Evolutionary conservation across 2,888 invertebrate genomes (phyloP).

Genomic region (Blastobasis adustella): DNA sequence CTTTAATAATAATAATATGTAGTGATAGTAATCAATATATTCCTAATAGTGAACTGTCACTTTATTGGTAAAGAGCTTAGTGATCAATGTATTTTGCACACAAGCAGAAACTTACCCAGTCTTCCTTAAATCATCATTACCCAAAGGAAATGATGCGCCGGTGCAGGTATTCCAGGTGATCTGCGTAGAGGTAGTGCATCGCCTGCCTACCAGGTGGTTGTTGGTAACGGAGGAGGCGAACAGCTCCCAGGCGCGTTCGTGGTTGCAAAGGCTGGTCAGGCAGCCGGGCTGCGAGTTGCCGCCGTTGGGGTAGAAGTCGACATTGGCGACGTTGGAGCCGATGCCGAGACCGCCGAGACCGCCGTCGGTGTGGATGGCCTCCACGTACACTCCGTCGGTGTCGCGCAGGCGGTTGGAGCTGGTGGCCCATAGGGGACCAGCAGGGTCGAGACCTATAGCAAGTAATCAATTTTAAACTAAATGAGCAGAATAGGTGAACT

Average conservation of each 20-base stretch:
- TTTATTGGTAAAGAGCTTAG: too few relatives aligned
- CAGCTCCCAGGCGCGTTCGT: constrained; percentile 47
- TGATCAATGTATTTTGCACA: too few relatives aligned
- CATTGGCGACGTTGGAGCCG: constrained; percentile 62
- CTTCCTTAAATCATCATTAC: constrained; percentile 38
- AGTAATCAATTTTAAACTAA: too few relatives aligned
- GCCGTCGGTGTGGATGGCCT: constrained; percentile 63
- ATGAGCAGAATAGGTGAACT: too few relatives aligned
- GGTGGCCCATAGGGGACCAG: constrained; percentile 43
- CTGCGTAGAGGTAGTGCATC: constrained; percentile 43
- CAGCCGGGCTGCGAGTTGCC: constrained; percentile 61
- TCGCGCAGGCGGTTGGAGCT: constrained; percentile 28
- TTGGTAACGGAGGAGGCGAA: constrained; percentile 43
- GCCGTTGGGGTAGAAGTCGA: constrained; percentile 76
- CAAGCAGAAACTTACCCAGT: constrained; percentile 43
- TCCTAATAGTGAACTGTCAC: too few relatives aligned
- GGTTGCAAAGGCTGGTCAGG: constrained; percentile 38
- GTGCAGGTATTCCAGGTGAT: constrained; percentile 35
- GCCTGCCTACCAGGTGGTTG: constrained; percentile 40
- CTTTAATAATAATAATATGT: too few relatives aligned
- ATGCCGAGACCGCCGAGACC: constrained; percentile 56
- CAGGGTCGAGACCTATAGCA: constrained; percentile 43
- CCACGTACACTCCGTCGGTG: constrained; percentile 50
- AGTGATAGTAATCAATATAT: too few relatives aligned
- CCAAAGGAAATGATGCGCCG: constrained; percentile 35